Percentiles rank a stretch among this genome's conserved stretches.
These are phyloP conservation scores for Anolis carolinensis DNA, from an alignment of 2,113 vertebrate species.

Conservation along the genomic window DNA sequence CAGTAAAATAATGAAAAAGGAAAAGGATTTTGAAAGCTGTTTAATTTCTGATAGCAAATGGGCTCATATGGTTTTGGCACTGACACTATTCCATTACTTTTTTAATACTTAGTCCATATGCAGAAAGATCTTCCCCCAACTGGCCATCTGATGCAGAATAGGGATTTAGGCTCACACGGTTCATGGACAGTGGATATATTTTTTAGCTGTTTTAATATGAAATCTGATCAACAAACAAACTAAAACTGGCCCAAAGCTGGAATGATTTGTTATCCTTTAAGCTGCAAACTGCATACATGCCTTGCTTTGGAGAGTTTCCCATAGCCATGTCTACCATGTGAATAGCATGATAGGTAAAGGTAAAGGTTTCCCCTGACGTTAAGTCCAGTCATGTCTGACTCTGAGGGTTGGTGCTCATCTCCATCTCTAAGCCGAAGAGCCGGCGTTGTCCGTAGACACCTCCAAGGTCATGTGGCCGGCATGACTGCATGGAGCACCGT, in stretches of 20 bases:
- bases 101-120: not conserved
- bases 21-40: slow-evolving; percentile 26
- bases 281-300: no score
- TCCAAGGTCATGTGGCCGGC: no score
- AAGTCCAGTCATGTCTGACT: no score
- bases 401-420: no score
- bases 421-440: no score
- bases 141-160: not conserved
- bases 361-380: no score
- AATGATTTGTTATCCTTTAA: not conserved
- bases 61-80: not conserved
- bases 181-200: not conserved
- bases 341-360: no score
- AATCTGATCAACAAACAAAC: not conserved
- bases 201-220: not conserved
- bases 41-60: slow-evolving; percentile 35
- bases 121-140: not conserved
- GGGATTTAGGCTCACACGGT: not conserved
- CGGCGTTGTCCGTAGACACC: no score
- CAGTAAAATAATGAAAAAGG: not conserved
- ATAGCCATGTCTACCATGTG: no score
- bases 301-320: no score
- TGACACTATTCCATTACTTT: not conserved
- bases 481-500: no score
- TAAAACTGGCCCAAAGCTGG: not conserved